Evolutionary conservation across 2,113 vertebrate genomes (phyloP).

Genomic region (Oxyruncus cristatus): DNA sequence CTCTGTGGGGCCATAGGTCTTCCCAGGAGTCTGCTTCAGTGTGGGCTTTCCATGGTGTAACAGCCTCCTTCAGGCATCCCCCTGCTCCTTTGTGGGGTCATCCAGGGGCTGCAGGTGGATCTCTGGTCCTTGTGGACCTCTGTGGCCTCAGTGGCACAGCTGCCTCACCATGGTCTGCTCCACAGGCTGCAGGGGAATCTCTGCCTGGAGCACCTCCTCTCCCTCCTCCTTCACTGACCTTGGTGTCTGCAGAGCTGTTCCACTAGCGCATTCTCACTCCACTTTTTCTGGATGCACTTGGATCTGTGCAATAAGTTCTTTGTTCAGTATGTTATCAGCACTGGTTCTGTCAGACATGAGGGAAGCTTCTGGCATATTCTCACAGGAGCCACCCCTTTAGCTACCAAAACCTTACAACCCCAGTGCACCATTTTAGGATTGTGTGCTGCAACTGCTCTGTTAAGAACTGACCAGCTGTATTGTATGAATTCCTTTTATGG

Average conservation of each 20-base stretch:
- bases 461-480: background rate
- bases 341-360: background rate
- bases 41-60: background rate
- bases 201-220: background rate
- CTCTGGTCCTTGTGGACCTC: fast-evolving
- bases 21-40: background rate
- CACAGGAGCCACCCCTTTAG: background rate
- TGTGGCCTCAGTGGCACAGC: background rate
- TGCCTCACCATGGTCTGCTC: background rate
- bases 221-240: background rate
- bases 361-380: background rate
- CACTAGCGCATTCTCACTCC: background rate
- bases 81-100: background rate
- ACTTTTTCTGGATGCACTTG: background rate
- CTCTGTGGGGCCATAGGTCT: background rate
- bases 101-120: background rate
- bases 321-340: fast-evolving
- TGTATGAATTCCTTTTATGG: background rate
- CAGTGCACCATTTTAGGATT: background rate
- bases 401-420: background rate
- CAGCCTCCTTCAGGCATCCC: background rate
- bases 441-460: background rate
- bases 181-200: fast-evolving
- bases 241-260: background rate
- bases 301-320: background rate